A percentile compares a stretch with the other conserved stretches of the same genome.
Evolutionary conservation across 2,113 vertebrate genomes (phyloP).

Genomic region (Eptesicus fuscus): DNA sequence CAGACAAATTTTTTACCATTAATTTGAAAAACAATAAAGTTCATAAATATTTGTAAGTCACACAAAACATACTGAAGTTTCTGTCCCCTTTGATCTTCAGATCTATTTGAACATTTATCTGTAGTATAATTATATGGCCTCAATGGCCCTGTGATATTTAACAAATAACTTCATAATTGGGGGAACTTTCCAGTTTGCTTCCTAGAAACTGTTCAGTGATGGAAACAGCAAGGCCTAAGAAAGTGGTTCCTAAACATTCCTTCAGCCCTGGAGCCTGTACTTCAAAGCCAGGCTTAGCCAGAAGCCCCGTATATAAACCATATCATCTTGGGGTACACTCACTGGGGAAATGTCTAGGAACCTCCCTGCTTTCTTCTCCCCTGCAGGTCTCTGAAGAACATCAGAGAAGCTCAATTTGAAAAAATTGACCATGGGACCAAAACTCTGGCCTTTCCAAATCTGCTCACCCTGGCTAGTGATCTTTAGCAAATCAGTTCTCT

Average conservation of each 20-base stretch:
- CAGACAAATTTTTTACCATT: background rate
- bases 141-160: background rate
- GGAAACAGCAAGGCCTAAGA: background rate
- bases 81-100: background rate
- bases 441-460: background rate
- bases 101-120: background rate
- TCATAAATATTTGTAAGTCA: background rate
- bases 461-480: background rate
- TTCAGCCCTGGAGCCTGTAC: background rate
- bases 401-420: background rate
- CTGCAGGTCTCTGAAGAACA: background rate
- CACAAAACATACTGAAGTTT: background rate
- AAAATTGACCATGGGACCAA: background rate
- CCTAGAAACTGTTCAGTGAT: background rate
- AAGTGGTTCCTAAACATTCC: background rate
- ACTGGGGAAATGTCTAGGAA: background rate
- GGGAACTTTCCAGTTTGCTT: background rate
- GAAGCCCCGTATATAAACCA: background rate
- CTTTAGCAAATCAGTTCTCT: background rate
- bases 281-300: background rate
- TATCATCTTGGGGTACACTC: rapidly evolving
- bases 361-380: background rate
- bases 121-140: background rate
- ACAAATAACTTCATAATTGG: background rate
- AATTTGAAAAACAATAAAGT: slow-evolving; percentile 17